Evolutionary conservation across 2,797 vertebrate species (phyloP).

Genomic region (Leucoraja ocellata): DNA sequence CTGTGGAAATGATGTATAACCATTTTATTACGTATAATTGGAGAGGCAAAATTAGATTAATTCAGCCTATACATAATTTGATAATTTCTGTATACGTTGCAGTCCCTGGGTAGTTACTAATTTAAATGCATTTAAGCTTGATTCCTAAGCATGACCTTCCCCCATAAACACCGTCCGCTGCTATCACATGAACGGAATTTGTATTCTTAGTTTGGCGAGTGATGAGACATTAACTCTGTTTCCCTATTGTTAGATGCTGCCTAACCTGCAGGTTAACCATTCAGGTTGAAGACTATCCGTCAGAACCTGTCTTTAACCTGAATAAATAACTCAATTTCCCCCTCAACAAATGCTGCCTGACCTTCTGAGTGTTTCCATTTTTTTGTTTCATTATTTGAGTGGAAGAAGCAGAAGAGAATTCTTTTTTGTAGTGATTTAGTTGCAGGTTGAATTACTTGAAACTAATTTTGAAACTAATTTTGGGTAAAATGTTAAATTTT

Average conservation of each 20-base stretch:
- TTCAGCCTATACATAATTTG: slow-evolving; percentile 62
- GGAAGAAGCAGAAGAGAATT: not conserved
- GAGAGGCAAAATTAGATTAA: slow-evolving; percentile 57
- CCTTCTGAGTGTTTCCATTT: too few relatives aligned
- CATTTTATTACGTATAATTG: slow-evolving; percentile 62
- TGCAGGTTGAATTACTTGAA: not conserved
- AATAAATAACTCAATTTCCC: too few relatives aligned
- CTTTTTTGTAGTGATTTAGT: not conserved
- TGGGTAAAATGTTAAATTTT: not conserved
- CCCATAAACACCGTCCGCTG: not conserved
- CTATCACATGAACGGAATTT: not conserved
- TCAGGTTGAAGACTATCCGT: too few relatives aligned
- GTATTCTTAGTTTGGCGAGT: not conserved
- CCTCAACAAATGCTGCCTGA: too few relatives aligned
- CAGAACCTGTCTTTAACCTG: too few relatives aligned
- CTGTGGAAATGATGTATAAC: slow-evolving; percentile 60
- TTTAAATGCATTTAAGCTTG: not conserved
- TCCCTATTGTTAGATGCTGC: too few relatives aligned
- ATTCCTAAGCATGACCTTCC: not conserved
- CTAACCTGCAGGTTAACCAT: too few relatives aligned
- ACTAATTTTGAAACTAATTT: not conserved
- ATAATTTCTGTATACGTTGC: not conserved
- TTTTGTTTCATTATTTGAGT: not conserved
- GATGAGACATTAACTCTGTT: too few relatives aligned
- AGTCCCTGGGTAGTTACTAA: not conserved